Evolutionary conservation across 2,888 invertebrate genomes (phyloP).

Genomic region (Ctenicera cuprea): DNA sequence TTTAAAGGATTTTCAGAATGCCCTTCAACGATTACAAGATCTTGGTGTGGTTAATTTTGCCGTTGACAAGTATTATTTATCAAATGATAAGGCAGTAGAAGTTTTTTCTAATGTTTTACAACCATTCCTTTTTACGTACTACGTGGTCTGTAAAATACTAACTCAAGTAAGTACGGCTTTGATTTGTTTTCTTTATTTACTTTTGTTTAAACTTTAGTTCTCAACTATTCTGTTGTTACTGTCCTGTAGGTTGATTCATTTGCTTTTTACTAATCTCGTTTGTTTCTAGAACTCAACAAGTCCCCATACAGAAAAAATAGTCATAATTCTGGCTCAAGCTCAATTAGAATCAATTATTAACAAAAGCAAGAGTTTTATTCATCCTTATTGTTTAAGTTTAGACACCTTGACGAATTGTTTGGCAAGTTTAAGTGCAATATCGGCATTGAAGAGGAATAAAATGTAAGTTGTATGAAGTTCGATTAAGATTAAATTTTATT

Average conservation of each 20-base stretch:
- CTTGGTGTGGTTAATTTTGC: slow-evolving; percentile 64
- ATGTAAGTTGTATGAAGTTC: slow-evolving; percentile 57
- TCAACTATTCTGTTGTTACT: no score
- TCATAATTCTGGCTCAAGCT: slow-evolving; percentile 77
- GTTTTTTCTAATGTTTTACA: slow-evolving; percentile 78
- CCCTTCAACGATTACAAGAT: slow-evolving; percentile 60
- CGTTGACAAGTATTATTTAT: slow-evolving; percentile 64
- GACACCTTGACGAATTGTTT: slow-evolving; percentile 79
- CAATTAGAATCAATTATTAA: slow-evolving; percentile 75
- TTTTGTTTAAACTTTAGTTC: not conserved
- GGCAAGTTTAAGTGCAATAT: slow-evolving; percentile 73
- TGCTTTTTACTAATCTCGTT: no score
- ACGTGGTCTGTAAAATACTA: slow-evolving; percentile 73
- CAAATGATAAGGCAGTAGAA: slow-evolving; percentile 72
- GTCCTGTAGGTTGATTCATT: no score
- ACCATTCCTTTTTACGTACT: slow-evolving; percentile 79
- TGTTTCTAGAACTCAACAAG: slow-evolving; percentile 22
- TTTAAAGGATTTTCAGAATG: not conserved
- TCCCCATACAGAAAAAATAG: slow-evolving; percentile 73
- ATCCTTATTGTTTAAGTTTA: slow-evolving; percentile 85
- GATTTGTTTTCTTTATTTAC: slow-evolving; percentile 38
- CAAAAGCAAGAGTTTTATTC: slow-evolving; percentile 71
- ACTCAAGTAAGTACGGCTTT: slow-evolving; percentile 72
- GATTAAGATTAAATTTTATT: not conserved
- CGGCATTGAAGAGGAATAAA: slow-evolving; percentile 68